These are phyloP conservation scores for Agrochola litura DNA, from an alignment of 2,888 invertebrate species.

Conservation along the genomic window DNA sequence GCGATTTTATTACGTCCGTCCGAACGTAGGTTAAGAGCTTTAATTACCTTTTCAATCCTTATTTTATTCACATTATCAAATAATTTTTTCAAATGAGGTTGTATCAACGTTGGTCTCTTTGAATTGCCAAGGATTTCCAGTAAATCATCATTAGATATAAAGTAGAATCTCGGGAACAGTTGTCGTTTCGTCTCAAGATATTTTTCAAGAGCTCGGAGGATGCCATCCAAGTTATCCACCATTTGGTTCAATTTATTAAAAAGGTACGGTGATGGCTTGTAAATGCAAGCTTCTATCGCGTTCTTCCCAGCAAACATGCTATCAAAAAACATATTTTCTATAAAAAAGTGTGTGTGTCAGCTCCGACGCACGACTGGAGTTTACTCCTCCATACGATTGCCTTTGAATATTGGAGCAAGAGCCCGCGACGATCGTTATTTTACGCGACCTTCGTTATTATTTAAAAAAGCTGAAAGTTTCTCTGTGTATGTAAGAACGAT, in stretches of 20 bases:
- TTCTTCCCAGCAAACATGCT: conserved; percentile 90
- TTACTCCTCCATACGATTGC: too few relatives aligned
- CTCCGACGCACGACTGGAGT: too few relatives aligned
- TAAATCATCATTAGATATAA: conserved; percentile 92
- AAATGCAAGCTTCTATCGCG: conserved; percentile 92
- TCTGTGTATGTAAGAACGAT: too few relatives aligned
- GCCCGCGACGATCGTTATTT: too few relatives aligned
- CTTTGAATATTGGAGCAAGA: too few relatives aligned
- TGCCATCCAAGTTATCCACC: conserved; percentile 94
- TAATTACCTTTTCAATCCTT: conserved; percentile 91
- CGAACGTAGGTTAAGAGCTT: too few relatives aligned
- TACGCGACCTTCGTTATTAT: too few relatives aligned
- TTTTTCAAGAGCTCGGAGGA: conserved; percentile 95
- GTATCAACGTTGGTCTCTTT: conserved; percentile 95
- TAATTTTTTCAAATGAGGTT: conserved; percentile 96
- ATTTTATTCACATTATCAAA: conserved; percentile 96
- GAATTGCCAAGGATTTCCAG: conserved; percentile 96
- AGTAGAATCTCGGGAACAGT: conserved; percentile 94
- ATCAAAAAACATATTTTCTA: background rate
- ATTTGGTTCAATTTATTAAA: conserved; percentile 93
- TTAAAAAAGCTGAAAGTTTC: too few relatives aligned
- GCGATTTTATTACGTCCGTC: too few relatives aligned
- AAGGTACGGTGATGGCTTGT: conserved; percentile 91
- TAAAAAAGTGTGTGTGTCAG: background rate
- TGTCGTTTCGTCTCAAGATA: conserved; percentile 97